Percentiles rank a stretch among this genome's conserved stretches.
These are phyloP conservation scores for Paraescarpia echinospica DNA, from an alignment of 1,140 invertebrate species.

Conservation along the genomic window DNA sequence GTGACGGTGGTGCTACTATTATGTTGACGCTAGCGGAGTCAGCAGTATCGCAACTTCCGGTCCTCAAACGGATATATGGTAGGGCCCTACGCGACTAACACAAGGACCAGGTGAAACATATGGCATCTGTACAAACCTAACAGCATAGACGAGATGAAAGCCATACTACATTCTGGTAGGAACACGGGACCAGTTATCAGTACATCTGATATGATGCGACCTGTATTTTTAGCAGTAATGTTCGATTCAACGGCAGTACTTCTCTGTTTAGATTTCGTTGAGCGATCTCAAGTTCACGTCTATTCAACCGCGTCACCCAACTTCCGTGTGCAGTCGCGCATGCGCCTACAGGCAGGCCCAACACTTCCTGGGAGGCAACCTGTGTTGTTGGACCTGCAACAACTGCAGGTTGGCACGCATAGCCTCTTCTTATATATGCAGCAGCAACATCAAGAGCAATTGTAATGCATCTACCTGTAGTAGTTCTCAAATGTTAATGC, in stretches of 20 bases:
- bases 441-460: too few species aligned
- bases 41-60: too few species aligned
- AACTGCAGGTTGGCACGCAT: background rate
- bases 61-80: too few species aligned
- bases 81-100: too few species aligned
- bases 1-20: too few species aligned
- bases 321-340: conserved; percentile 85
- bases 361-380: conserved; percentile 86
- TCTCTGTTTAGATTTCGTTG: conserved; percentile 19
- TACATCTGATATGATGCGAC: background rate
- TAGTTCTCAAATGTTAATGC: too few species aligned
- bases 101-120: too few species aligned
- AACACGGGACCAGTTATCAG: background rate
- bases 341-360: conserved; percentile 86
- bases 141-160: too few species aligned
- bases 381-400: conserved; percentile 83
- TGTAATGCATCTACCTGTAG: too few species aligned
- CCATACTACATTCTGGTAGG: too few species aligned
- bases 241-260: background rate
- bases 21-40: too few species aligned
- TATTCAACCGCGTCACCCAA: conserved; percentile 73
- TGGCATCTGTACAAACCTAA: too few species aligned
- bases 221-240: background rate
- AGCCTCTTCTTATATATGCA: background rate
- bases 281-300: conserved; percentile 46